Evolutionary conservation across 2,113 vertebrate species (phyloP).

Genomic region (Balaeniceps rex): DNA sequence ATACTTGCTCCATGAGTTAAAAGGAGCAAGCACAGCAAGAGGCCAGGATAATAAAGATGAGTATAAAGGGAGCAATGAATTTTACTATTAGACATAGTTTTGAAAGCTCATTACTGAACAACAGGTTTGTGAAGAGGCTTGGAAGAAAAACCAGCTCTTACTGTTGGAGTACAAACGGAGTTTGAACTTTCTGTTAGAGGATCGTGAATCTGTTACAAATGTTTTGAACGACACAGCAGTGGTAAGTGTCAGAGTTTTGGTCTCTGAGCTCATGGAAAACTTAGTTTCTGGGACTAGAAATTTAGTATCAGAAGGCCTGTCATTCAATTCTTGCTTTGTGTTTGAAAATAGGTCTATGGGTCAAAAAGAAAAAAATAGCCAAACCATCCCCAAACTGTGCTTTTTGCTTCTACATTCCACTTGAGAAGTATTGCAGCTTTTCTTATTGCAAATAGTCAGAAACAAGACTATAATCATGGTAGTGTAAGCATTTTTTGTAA

Average conservation of each 20-base stretch:
- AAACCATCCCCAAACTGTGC: neutral
- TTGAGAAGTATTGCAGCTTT: neutral
- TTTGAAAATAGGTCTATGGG: neutral
- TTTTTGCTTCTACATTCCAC: neutral
- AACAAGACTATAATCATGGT: neutral
- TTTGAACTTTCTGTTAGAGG: neutral
- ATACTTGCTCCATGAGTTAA: neutral
- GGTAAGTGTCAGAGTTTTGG: neutral
- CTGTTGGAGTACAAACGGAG: neutral
- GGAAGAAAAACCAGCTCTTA: neutral
- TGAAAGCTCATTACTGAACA: conserved; percentile 43
- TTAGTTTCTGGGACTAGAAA: neutral
- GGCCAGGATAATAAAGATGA: conserved; percentile 33
- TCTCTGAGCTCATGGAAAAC: neutral
- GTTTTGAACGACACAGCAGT: neutral
- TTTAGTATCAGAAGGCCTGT: neutral
- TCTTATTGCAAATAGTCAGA: neutral
- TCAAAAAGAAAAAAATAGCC: neutral
- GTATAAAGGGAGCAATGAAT: conserved; percentile 21
- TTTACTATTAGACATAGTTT: conserved; percentile 33
- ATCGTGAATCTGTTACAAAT: neutral
- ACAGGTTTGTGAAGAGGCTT: neutral
- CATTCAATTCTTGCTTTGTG: neutral
- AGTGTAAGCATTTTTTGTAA: neutral
- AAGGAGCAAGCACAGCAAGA: neutral